phyloP scores from a whole-genome alignment of 2,113 vertebrate genomes.

The Oncorhynchus mykiss region DNA sequence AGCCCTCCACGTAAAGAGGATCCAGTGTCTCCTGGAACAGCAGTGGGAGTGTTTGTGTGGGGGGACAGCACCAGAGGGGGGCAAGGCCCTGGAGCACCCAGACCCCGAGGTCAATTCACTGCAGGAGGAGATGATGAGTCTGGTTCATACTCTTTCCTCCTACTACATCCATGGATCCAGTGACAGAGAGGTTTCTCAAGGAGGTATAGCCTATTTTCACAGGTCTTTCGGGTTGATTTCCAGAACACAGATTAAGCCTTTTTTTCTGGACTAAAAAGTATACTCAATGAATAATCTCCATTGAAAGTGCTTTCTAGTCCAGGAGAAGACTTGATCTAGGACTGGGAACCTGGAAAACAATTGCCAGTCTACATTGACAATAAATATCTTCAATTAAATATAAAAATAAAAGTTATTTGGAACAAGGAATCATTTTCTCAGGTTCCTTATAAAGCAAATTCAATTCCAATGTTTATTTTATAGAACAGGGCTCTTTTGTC shows the following conservation, averaged over 20 bases:
- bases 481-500: not conserved
- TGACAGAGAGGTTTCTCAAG: conserved; percentile 28
- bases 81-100: conserved; percentile 75
- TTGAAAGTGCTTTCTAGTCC: too few relatives aligned
- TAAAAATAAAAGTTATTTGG: too few relatives aligned
- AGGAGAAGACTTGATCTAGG: conserved; percentile 20
- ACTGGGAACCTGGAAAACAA: too few relatives aligned
- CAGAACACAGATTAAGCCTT: not conserved
- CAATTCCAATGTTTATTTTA: not conserved
- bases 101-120: conserved; percentile 87
- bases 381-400: too few relatives aligned
- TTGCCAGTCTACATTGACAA: too few relatives aligned
- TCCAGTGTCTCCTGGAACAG: conserved; percentile 87
- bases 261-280: too few relatives aligned
- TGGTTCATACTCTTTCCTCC: conserved; percentile 82
- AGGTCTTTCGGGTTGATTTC: not conserved
- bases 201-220: conserved; percentile 44
- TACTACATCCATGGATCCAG: conserved; percentile 69
- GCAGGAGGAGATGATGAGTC: conserved; percentile 86
- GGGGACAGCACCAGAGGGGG: conserved; percentile 73
- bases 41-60: conserved; percentile 90
- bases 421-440: not conserved
- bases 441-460: not conserved
- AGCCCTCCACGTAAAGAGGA: conserved; percentile 80
- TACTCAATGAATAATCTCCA: conserved; percentile 14